These are phyloP conservation scores for Ceratotherium simum DNA, from an alignment of 2,113 vertebrate species.

Conservation along the genomic window DNA sequence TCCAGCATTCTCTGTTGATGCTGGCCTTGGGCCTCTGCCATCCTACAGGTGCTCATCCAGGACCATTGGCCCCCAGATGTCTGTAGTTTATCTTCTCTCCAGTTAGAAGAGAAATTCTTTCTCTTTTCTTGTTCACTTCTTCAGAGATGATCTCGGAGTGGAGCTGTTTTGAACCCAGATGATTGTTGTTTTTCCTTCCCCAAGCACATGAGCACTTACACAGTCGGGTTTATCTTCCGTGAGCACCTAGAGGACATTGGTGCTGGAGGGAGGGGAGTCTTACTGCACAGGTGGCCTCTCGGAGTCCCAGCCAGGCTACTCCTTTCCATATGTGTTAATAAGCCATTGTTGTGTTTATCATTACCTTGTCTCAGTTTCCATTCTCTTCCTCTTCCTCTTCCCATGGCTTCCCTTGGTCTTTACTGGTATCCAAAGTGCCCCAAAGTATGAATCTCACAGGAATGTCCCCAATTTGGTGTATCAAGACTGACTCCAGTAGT, in stretches of 20 bases:
- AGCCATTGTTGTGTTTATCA: not conserved
- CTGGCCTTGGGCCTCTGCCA: not conserved
- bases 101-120: not conserved
- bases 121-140: not conserved
- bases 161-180: not conserved
- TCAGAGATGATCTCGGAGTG: not conserved
- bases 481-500: not conserved
- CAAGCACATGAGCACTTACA: not conserved
- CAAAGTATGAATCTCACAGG: not conserved
- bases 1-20: accelerated
- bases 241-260: not conserved
- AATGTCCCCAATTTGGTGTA: not conserved
- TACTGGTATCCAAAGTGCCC: not conserved
- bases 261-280: not conserved
- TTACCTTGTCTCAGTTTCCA: not conserved
- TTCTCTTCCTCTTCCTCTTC: not conserved
- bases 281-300: not conserved
- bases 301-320: not conserved
- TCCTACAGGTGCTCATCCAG: not conserved
- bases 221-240: not conserved
- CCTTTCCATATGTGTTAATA: not conserved
- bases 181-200: not conserved
- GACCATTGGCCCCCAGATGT: not conserved
- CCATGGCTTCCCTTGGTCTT: not conserved
- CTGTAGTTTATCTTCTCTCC: not conserved